Evolutionary conservation across 2,888 invertebrate genomes (phyloP), one percentile per base, ranked within the genome.

Genomic region (Philopedon plagiatum): DNA sequence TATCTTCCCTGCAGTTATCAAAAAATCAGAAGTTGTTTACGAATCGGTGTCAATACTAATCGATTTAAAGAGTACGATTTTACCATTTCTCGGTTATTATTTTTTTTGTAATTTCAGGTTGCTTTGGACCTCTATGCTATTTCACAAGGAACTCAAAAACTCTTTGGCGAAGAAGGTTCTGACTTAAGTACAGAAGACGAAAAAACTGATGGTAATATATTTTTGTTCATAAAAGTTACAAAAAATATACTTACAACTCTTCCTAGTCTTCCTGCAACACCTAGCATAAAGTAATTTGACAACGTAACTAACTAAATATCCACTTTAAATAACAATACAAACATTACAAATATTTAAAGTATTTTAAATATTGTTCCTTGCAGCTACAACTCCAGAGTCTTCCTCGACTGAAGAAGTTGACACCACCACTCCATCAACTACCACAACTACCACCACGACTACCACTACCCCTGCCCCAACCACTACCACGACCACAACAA

Each of bases 51-150:
- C n/a, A n/a, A n/a, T n/a, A n/a, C n/a, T n/a, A n/a, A n/a, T n/a
- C n/a, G n/a, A n/a, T n/a, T n/a, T n/a, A n/a, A n/a, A n/a, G n/a
- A n/a, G n/a, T n/a, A n/a, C n/a, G n/a, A n/a, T n/a, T n/a, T n/a
- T n/a, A 32, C 11, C 23, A 61, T 44, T 26, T n/a, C 3, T 18
- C 34, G 34, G 13, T 56, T 44, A n/a, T 61, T 32, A 23, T 41
- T 41, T 94, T 86, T 93, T 51, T 13, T 54, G n/a, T 18, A 26
- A 41, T 46, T 62, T 4, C 32, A 73, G 73, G 66, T 93, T 0
- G 95, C 94, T 9, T 86, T 94, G 11, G 95, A 95, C 79, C 86
- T 95, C 54, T 95, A 95, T 81, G 95, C 95, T 0, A 93, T 94
- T 79, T 87, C 94, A 58, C 90, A 89, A 80, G 89, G 90, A 74